Evolutionary conservation across 2,888 invertebrate genomes (phyloP), one percentile per base, ranked within the genome.

Genomic region (Drosophila longiperda): DNA sequence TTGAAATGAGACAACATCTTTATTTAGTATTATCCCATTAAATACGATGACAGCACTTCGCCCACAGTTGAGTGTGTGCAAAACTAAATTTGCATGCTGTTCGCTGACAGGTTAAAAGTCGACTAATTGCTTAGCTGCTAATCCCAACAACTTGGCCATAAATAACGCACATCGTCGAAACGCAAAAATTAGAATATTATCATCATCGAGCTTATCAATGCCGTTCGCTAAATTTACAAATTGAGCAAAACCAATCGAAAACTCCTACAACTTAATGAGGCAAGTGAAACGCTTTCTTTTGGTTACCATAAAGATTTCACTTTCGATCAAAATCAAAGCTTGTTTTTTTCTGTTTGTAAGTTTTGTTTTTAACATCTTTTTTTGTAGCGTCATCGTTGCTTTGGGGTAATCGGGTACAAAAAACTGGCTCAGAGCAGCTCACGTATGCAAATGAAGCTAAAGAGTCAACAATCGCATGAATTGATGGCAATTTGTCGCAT

Each of bases 241-340:
- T 83, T 80, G 75, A 75, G 49, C 54, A 32, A 80, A 80, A 67
- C 59, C 68, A 59, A 83, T 36, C 66, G n/a, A 42, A 38, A 76
- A 78, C 85, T 81, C 84, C 87, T 77, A 85, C 89, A 87, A 88
- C 78, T 85, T 80, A 82, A 82, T 83, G 80, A 73, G 70, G 36
- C 76, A 48, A 68, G 36, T 62, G 61, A 67, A 73, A 65, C 76
- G 77, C 88, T 83, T 83, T 87, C 83, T 79, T 82, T 84, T 71
- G 53, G 40, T 53, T 32, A 45, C 45, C 50, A 49, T 57, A 29
- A 50, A 54, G 67, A 73, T 88, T 88, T 88, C 88, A 84, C 83
- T 84, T 84, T 84, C 88, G 66, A 53, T 74, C 57, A 52, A 76
- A 80, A 73, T 49, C 42, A 17, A 45, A 52, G 48, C 70, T 66